Conservation (phyloP, 2,113 vertebrate genomes). For the Mirza zaza region DNA sequence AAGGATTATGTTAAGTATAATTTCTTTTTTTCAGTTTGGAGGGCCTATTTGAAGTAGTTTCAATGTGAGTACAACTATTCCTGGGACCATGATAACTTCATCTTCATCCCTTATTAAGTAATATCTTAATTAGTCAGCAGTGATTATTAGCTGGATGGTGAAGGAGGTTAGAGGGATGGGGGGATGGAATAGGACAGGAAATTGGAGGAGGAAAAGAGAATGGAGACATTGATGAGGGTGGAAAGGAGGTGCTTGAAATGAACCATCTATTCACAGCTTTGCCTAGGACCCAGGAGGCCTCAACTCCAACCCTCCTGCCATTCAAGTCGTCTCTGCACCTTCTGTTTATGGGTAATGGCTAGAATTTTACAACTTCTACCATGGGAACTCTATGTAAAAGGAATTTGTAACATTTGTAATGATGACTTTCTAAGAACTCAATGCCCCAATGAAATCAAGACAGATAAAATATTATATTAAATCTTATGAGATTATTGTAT, state of each 20-base stretch:
- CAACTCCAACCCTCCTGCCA: background rate
- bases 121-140: background rate
- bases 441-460: background rate
- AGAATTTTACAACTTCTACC: background rate
- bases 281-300: background rate
- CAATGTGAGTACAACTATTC: background rate
- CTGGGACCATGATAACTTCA: background rate
- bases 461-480: conserved; percentile 22
- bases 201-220: background rate
- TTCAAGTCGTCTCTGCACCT: background rate
- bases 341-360: background rate
- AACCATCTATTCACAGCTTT: background rate
- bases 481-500: background rate
- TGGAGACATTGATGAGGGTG: background rate
- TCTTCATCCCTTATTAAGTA: conserved; percentile 27
- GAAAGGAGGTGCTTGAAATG: background rate
- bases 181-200: background rate
- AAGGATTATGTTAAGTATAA: background rate
- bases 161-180: background rate
- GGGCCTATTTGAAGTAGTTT: background rate
- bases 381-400: background rate
- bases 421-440: background rate
- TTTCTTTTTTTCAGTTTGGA: background rate
- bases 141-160: background rate
- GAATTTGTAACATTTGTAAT: background rate